Evolutionary conservation across 2,113 vertebrate species (phyloP).

Genomic region (Pterocles gutturalis): DNA sequence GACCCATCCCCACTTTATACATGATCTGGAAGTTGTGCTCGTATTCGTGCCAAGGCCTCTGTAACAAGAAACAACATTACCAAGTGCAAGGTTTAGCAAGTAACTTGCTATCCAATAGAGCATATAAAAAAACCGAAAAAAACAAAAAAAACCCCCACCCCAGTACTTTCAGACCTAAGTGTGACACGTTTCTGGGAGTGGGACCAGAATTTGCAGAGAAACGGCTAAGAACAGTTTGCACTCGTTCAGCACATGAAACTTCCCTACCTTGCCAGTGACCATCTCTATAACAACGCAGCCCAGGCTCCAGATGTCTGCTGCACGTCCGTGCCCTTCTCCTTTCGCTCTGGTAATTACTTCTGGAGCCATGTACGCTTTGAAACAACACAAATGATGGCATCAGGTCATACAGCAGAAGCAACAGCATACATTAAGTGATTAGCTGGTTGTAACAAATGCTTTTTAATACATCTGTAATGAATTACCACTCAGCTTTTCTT

Average conservation of each 20-base stretch:
- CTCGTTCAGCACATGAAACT: background rate
- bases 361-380: conserved; percentile 97
- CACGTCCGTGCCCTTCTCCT: conserved; percentile 96
- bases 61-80: conserved; percentile 8
- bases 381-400: background rate
- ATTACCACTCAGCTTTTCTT: background rate
- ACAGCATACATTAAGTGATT: background rate
- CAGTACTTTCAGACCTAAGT: background rate
- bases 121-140: no score
- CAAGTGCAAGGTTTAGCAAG: background rate
- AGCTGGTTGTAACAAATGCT: background rate
- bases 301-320: conserved; percentile 98
- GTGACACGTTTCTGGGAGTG: background rate
- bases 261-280: conserved; percentile 95
- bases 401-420: conserved; percentile 5
- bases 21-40: conserved; percentile 99
- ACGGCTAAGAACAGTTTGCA: background rate
- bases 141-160: background rate
- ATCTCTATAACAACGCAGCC: conserved; percentile 98
- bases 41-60: conserved; percentile 99
- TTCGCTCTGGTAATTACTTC: conserved; percentile 98
- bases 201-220: background rate
- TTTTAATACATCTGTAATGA: background rate
- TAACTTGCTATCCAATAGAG: background rate
- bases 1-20: conserved; percentile 99